Evolutionary conservation across 2,113 vertebrate genomes (phyloP).

Genomic region (Paramormyrops kingsleyae): DNA sequence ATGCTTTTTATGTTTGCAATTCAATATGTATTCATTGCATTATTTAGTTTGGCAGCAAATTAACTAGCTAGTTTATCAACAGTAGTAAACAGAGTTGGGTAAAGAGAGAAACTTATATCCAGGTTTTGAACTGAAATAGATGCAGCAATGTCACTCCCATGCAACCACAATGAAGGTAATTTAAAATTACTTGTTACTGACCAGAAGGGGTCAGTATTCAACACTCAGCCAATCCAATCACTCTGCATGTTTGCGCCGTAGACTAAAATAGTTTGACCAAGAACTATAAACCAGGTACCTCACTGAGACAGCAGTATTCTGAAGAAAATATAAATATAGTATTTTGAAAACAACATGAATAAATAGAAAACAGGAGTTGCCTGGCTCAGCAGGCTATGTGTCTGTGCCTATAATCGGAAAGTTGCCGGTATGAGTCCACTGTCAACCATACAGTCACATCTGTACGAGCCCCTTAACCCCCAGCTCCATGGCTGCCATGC

Average conservation of each 20-base stretch:
- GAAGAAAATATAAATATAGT: neutral
- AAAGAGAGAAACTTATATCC: neutral
- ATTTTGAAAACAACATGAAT: neutral
- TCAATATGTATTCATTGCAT: neutral
- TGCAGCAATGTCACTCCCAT: neutral
- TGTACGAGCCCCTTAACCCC: neutral
- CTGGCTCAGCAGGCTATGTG: neutral
- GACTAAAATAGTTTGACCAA: neutral
- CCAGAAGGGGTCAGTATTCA: neutral
- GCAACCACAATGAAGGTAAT: neutral
- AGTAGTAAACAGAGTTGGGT: neutral
- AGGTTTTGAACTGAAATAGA: neutral
- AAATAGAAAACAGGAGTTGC: neutral
- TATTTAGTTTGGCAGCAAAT: neutral
- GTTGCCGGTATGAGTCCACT: neutral
- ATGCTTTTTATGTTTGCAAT: neutral
- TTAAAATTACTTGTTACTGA: neutral
- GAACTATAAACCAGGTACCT: neutral
- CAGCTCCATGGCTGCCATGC: neutral
- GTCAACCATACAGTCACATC: neutral
- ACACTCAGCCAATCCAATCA: neutral
- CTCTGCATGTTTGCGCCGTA: neutral
- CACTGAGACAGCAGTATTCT: neutral
- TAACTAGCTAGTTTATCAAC: neutral
- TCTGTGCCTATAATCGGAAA: neutral